phyloP scores from a whole-genome alignment of 1,140 invertebrate genomes.

The Tetragnatha versicolor region DNA sequence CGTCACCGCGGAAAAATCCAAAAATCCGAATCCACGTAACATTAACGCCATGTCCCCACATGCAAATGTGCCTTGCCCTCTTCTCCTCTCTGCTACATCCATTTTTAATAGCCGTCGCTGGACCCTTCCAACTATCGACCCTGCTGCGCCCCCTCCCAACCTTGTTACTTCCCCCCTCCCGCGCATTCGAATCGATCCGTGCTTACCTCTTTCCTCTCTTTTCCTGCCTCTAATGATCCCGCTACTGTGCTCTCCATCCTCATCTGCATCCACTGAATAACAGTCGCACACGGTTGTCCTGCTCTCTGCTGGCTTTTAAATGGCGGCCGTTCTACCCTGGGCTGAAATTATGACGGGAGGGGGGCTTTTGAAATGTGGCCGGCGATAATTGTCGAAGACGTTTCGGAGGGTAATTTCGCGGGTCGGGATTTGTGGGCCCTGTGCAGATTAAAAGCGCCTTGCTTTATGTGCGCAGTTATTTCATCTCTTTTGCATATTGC shows the following conservation, averaged over 20 bases:
- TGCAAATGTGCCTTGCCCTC: conserved; percentile 54
- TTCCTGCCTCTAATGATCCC: conserved; percentile 54
- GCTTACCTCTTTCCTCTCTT: conserved; percentile 50
- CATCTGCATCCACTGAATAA: conserved; percentile 44
- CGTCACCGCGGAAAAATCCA: too few relatives aligned
- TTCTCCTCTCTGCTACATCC: conserved; percentile 43
- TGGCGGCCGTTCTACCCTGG: conserved; percentile 33
- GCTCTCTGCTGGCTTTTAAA: conserved; percentile 13
- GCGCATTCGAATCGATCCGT: conserved; percentile 9
- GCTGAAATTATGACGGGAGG: too few relatives aligned
- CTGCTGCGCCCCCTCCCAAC: neutral
- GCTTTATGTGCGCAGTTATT: too few relatives aligned
- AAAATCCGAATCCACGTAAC: too few relatives aligned
- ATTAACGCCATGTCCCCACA: too few relatives aligned
- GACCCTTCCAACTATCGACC: conserved; percentile 45
- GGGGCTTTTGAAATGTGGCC: neutral
- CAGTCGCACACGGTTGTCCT: conserved; percentile 14
- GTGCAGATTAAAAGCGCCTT: neutral
- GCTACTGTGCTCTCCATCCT: conserved; percentile 52
- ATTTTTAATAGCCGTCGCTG: conserved; percentile 54
- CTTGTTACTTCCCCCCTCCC: neutral
- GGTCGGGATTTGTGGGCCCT: neutral
- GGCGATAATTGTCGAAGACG: neutral
- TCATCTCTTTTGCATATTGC: too few relatives aligned
- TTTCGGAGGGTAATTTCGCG: neutral